Evolutionary conservation across 1,140 invertebrate genomes (phyloP), one percentile per base, ranked within the genome.

Genomic region (Artemia franciscana): DNA sequence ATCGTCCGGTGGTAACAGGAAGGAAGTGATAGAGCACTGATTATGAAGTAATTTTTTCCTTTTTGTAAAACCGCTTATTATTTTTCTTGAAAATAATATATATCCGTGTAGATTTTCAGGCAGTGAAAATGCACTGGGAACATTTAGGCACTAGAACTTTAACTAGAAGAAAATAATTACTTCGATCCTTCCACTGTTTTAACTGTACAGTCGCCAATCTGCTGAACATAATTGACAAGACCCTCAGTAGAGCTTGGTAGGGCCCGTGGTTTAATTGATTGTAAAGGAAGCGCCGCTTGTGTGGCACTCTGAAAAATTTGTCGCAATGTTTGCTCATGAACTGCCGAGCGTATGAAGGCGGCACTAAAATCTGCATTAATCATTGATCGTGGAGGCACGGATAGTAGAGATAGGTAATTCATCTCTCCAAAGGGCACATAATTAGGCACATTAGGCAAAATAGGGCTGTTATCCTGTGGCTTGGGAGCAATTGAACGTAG

Each of bases 161-260:
- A 15, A 15, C 39, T 15, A 51, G 12, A 15, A 51, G 39, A 51
- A 1, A 15, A 12, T 51, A 51, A 18, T 51, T 18, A 51, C 12
- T 51, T 51, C 12, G 39, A 51, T 51, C 39, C 39, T 2, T 51
- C 39, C 39, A 51, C 39, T 18, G 39, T 15, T 3, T 18, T 12
- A 18, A 51, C 21, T 51, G 39, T 51, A 51, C 39, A 51, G 62
- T 66, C 65, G 30, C 66, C 66, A 24, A 67, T 60, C 27, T 67
- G 63, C 24, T 65, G 63, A 26, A 65, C 66, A 57, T 63, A 67
- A 30, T 63, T 64, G n/a, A 67, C 60, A 7, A 67, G 59, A 26
- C 61, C 59, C 27, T 65, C 64, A 15, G 57, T 51, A 21, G 59
- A 51, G 56, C 60, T 62, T 3, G 25, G 63, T 12, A 28, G 30